Conservation (phyloP, 2,888 invertebrate species). For the Lissocephala sabroskyi region DNA sequence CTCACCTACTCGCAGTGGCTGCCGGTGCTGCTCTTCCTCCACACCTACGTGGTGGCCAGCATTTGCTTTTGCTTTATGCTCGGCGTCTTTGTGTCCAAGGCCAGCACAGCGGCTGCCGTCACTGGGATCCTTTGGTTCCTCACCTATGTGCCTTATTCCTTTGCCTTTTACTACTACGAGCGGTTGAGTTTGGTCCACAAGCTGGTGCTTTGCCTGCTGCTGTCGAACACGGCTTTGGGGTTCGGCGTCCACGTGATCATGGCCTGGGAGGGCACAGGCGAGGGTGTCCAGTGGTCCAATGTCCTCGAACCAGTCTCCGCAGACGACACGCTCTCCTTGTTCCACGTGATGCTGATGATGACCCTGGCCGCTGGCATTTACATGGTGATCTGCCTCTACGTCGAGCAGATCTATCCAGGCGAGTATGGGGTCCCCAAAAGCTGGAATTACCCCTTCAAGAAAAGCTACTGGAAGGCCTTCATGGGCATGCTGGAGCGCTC, state of each 20-base stretch:
- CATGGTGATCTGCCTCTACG: slow-evolving; percentile 82
- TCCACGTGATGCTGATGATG: slow-evolving; percentile 81
- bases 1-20: slow-evolving; percentile 79
- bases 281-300: slow-evolving; percentile 74
- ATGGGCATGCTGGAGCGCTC: slow-evolving; percentile 11
- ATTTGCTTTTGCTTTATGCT: slow-evolving; percentile 85
- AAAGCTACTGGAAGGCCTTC: slow-evolving; percentile 73
- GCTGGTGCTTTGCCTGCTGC: slow-evolving; percentile 75
- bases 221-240: slow-evolving; percentile 84
- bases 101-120: slow-evolving; percentile 83
- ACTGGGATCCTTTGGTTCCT: slow-evolving; percentile 84
- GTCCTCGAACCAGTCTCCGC: slow-evolving; percentile 76
- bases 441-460: slow-evolving; percentile 83
- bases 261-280: slow-evolving; percentile 78
- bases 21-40: slow-evolving; percentile 79
- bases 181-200: slow-evolving; percentile 76
- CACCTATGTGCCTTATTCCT: slow-evolving; percentile 80
- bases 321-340: slow-evolving; percentile 79
- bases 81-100: slow-evolving; percentile 84
- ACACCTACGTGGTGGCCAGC: slow-evolving; percentile 79
- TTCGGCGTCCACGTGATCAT: slow-evolving; percentile 82
- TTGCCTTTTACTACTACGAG: slow-evolving; percentile 79
- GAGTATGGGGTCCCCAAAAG: slow-evolving; percentile 85
- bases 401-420: slow-evolving; percentile 88
- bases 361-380: slow-evolving; percentile 73